Base-by-base conservation (phyloP, 2,888 invertebrate species). In the Ophonus ardosiacus region DNA sequence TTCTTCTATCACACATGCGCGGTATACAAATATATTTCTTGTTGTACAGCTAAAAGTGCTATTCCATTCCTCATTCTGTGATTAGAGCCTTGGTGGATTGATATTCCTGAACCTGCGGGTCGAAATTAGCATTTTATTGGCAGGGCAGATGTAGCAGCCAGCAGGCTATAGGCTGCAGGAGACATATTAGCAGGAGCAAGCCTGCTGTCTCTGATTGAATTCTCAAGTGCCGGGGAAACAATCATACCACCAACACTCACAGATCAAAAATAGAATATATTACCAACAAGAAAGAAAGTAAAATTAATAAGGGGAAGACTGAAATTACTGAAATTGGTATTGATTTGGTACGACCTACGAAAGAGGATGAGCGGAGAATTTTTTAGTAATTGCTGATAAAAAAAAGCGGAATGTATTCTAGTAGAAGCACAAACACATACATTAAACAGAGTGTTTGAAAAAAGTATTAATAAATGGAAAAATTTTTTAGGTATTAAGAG, bases 121-220 rank as follows among this genome's bases (percentile, higher is more conserved):
- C 17, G 74, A 59, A 79, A 85, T 85, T 85, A 80, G 85, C 85
- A 85, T 85, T 85, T 85, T 85, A 85, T 85, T 85, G 85, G 80
- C 79, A 51, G 51, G 79, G 80, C 80, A 85, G 85, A 85, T 80
- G 85, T 85, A 80, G 71, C 43, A 80, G 71, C 43, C 43, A 51
- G 43, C 43, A 51, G 43, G 43, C 43, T 51, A 10, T 51, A 51
- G 43, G 43, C 43, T 51, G 43, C 71, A 18, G 59, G 68, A 80
- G 71, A 80, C 85, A 85, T 71, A 85, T 85, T 85, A 85, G 80
- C 85, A 40, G 57, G 18, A 21, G 38, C 65, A 17, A 7, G 57
- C 38, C 68, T 51, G 24, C 56, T 51, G 57, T n/a, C 84, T 56
- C 71, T 85, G 85, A 85, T 85, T 85, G 85, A 85, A 85, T 78